Conservation (phyloP, 1,140 invertebrate species). For the Cyphomyrmex costatus region DNA sequence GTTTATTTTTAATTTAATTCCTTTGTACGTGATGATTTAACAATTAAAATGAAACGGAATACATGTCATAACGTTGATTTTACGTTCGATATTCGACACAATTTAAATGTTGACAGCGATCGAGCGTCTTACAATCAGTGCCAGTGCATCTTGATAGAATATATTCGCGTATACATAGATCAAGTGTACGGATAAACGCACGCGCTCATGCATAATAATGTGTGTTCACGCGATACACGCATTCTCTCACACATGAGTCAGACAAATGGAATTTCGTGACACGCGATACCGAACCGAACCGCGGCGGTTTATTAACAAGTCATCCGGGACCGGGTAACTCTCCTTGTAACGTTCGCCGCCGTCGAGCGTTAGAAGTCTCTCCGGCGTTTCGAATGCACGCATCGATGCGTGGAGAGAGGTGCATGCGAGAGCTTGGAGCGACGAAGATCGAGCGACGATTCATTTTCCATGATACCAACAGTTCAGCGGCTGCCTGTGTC, state of each 20-base stretch:
- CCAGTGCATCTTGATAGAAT: slow-evolving; percentile 1
- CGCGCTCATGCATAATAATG: slow-evolving; percentile 32
- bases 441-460: slow-evolving; percentile 31
- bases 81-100: neutral
- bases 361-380: slow-evolving; percentile 70
- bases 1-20: neutral
- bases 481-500: slow-evolving; percentile 30
- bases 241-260: slow-evolving; percentile 67
- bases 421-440: slow-evolving; percentile 33
- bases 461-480: slow-evolving; percentile 37
- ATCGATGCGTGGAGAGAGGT: slow-evolving; percentile 69
- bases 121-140: neutral
- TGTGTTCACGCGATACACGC: neutral
- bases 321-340: slow-evolving; percentile 62
- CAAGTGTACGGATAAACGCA: slow-evolving; percentile 17
- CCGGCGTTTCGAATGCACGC: slow-evolving; percentile 52
- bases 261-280: slow-evolving; percentile 72
- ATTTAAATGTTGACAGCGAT: slow-evolving; percentile 2
- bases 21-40: neutral
- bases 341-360: slow-evolving; percentile 46
- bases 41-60: neutral
- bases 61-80: neutral
- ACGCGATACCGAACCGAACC: slow-evolving; percentile 68
- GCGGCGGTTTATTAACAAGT: slow-evolving; percentile 73
- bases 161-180: slow-evolving; percentile 19